Conservation (phyloP, 2,113 vertebrate genomes). For the Alaudala cheleensis region DNA sequence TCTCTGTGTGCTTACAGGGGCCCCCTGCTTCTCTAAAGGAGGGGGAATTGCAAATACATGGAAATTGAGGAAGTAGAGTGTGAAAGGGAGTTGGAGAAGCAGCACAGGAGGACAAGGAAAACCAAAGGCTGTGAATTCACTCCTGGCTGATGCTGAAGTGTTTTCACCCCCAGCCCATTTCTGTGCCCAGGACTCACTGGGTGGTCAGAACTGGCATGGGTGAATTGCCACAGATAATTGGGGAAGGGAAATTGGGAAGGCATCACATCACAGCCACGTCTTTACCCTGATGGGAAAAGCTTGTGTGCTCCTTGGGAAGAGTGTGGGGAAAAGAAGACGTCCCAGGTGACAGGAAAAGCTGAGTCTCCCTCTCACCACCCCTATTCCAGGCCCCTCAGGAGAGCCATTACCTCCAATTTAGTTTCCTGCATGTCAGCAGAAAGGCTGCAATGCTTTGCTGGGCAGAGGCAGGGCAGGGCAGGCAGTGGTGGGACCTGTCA, state of each 20-base stretch:
- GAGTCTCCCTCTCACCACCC: not conserved
- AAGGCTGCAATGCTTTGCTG: not conserved
- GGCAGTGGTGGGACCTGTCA: not conserved
- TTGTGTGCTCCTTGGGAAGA: not conserved
- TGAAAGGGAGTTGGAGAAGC: not conserved
- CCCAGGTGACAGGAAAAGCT: not conserved
- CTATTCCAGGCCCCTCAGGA: not conserved
- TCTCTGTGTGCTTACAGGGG: not conserved
- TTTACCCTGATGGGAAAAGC: not conserved
- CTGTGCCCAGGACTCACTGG: not conserved
- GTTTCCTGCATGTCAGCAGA: slow-evolving; percentile 17
- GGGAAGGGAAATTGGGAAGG: not conserved
- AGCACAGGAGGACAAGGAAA: not conserved
- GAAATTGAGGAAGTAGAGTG: not conserved
- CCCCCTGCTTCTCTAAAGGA: not conserved
- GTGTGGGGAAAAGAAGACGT: not conserved
- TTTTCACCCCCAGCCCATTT: not conserved
- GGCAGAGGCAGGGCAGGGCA: not conserved
- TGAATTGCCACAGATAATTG: not conserved
- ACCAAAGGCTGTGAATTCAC: not conserved
- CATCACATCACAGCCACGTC: fast-evolving
- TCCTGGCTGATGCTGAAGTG: not conserved
- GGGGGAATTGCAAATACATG: not conserved
- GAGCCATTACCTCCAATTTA: slow-evolving; percentile 36
- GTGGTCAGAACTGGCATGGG: not conserved